Percentiles rank a stretch among this genome's conserved stretches.
These are phyloP conservation scores for Stenolophus ochropezus DNA, from an alignment of 2,888 invertebrate genomes.

Conservation along the genomic window DNA sequence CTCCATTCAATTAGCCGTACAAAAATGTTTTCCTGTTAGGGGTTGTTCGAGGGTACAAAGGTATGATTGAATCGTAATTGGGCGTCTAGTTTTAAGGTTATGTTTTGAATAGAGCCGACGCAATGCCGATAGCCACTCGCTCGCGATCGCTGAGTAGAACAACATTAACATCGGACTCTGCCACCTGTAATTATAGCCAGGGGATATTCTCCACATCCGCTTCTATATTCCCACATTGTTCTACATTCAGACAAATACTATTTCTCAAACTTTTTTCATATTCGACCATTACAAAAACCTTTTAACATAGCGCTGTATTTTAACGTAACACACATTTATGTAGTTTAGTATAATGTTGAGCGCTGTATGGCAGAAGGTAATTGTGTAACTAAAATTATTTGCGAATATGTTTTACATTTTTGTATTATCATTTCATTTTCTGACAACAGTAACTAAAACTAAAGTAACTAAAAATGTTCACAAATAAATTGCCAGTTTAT, in stretches of 20 bases:
- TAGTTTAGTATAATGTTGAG: too few relatives aligned
- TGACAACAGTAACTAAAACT: too few relatives aligned
- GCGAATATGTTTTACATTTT: too few relatives aligned
- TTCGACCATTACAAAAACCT: not conserved
- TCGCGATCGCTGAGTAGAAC: slow-evolving; percentile 18
- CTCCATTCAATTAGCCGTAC: not conserved
- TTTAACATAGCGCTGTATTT: too few relatives aligned
- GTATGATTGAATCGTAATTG: not conserved
- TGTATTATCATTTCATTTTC: too few relatives aligned
- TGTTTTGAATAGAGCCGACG: slow-evolving; percentile 2
- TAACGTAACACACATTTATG: too few relatives aligned
- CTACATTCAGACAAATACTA: not conserved
- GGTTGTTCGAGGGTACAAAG: not conserved
- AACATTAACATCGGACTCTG: slow-evolving; percentile 39
- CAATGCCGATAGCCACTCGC: slow-evolving; percentile 3
- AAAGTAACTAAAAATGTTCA: too few relatives aligned
- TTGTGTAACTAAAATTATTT: too few relatives aligned
- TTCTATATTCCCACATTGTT: slow-evolving; percentile 41
- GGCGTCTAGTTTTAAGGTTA: not conserved
- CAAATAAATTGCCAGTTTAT: too few relatives aligned
- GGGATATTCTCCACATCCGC: slow-evolving; percentile 20
- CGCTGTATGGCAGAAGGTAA: too few relatives aligned
- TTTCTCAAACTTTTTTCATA: not conserved
- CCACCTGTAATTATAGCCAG: slow-evolving; percentile 43
- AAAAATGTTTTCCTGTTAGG: not conserved